Evolutionary conservation across 2,888 invertebrate genomes (phyloP), one percentile per base, ranked within the genome.

Genomic region (Ormyrus labotus): DNA sequence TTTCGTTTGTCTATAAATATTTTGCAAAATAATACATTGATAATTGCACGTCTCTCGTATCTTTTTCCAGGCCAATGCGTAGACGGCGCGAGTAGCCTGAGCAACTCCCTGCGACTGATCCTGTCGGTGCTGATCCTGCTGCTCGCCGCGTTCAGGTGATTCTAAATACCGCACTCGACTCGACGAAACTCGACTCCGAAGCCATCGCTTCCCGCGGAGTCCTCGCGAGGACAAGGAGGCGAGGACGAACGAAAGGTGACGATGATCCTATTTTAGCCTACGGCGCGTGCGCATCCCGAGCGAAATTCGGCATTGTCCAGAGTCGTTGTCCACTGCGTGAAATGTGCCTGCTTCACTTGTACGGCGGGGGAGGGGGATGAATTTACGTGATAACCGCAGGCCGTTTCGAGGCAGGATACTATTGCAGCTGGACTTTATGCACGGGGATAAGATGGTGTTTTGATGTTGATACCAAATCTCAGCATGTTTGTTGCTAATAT

Each of bases 1-100:
- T 19, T 19, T 19, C 19, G 19, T 19, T 19, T 19, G 19, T 19
- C 19, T 19, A 19, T 19, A 19, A 19, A 19, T 19, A 19, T 19
- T 19, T 19, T 19, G 0, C 19, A 19, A 19, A 19, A 19, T 1
- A 19, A 19, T 19, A 19, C 19, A 19, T 1, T 19, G 2, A 19
- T 2, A 1, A 19, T 19, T 70, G 50, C 47, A 13, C 48, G 34
- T 47, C 34, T 19, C 19, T 19, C 5, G n/a, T 6, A 1, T 47
- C 19, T 5, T 68, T 60, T 92, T 91, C 6, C 92, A 94, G 94
- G 94, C 85, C 94, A 94, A 90, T 95, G 95, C 91, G 93, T 92
- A 86, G 92, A 92, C 87, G 91, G 91, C 71, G 92, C 90, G 84
- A 88, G 88, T 83, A 89, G 87, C 55, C 82, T 77, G 78, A 86